Evolutionary conservation across 1,140 invertebrate species (phyloP), one percentile per base, ranked within the genome.

Genomic region (Zaprionus ornatus): DNA sequence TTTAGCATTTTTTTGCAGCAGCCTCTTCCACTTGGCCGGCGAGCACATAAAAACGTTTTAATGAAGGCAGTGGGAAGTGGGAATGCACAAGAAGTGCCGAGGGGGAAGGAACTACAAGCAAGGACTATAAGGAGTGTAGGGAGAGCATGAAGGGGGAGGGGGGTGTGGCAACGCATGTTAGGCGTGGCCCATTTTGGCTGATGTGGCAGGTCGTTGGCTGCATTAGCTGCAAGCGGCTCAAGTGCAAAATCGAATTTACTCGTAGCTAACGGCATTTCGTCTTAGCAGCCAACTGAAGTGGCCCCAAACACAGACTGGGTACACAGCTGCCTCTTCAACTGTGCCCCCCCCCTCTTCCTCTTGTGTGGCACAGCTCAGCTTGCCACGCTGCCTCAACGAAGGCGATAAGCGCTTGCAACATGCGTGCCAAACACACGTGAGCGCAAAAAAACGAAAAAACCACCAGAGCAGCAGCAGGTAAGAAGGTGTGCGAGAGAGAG

Each of bases 211-310:
- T 87, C 69, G 83, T 68, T 74, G 69, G 72, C 84, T 80, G 80
- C 84, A 87, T 87, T 87, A 88, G 84, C 80, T 76, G 84, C 84
- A 80, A 76, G 80, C 77, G 84, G 84, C 84, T 87, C 84, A 88
- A 87, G 84, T 87, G 84, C 84, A 87, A 87, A 87, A 87, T 87
- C 84, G 84, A 87, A 87, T 87, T 87, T 88, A 75, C 60, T 72
- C 70, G 63, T 64, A 75, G 74, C 80, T 84, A 87, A 87, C 80
- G 84, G 77, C 86, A 87, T 87, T 87, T 88, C 74, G 72, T 81
- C 84, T 78, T 80, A 69, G 69, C 66, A 88, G 83, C 80, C 84
- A 86, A 87, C 76, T 73, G 64, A n/a, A 66, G 50, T 60, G 45
- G 19, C 45, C 19, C 45, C 45, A 50, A 50, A 21, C 3, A 21